Conservation (phyloP, 2,113 vertebrate genomes). For the Sciurus niger region DNA sequence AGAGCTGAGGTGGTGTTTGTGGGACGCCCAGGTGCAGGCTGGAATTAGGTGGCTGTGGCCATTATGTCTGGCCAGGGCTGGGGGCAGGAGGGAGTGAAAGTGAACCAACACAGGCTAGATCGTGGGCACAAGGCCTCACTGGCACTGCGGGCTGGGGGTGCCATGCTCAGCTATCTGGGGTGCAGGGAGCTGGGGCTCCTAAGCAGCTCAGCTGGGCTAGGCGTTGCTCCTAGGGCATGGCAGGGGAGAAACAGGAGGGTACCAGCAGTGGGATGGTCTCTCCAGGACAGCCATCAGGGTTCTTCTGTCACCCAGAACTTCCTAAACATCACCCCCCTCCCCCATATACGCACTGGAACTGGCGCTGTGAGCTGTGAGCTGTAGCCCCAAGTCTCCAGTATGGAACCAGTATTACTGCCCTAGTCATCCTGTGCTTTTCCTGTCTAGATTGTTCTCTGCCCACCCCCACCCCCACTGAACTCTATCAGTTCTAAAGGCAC, state of each 20-base stretch:
- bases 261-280: too few species aligned
- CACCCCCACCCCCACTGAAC: neutral
- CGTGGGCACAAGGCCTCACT: neutral
- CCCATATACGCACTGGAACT: too few species aligned
- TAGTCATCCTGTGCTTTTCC: neutral
- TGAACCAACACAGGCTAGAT: neutral
- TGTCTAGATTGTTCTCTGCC: neutral
- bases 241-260: neutral
- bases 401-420: neutral
- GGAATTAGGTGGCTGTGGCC: neutral
- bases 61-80: neutral
- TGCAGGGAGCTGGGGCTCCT: neutral
- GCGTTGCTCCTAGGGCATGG: neutral
- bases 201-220: neutral
- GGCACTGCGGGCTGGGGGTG: neutral
- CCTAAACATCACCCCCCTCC: neutral
- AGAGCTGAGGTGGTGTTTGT: neutral
- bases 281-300: neutral
- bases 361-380: neutral
- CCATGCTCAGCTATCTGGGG: neutral
- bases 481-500: neutral
- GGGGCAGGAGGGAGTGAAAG: neutral
- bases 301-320: conserved; percentile 38
- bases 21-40: neutral
- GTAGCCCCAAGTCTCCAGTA: neutral